These are phyloP conservation scores for Litocranius walleri DNA, from an alignment of 2,113 vertebrate species.

Conservation along the genomic window DNA sequence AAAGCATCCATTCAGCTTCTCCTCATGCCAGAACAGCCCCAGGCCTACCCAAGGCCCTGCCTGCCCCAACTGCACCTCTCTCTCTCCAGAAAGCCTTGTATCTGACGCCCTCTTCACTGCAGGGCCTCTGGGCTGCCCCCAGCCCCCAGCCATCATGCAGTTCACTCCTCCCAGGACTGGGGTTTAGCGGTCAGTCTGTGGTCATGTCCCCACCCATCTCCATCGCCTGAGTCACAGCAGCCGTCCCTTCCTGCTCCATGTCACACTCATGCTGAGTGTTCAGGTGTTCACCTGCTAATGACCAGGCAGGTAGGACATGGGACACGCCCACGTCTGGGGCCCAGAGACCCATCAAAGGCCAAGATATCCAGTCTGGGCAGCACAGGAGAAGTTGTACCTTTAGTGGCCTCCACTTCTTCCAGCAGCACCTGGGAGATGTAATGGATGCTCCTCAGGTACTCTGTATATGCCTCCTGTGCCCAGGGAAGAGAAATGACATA, in stretches of 20 bases:
- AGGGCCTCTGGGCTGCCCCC: not conserved
- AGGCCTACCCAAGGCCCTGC: not conserved
- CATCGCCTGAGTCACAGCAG: not conserved
- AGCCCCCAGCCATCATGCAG: no score
- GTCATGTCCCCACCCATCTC: no score
- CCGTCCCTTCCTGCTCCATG: not conserved
- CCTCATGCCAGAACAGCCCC: not conserved
- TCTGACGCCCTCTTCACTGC: not conserved
- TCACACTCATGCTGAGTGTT: not conserved
- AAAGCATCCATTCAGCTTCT: not conserved
- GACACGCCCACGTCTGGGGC: not conserved
- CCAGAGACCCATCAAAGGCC: not conserved
- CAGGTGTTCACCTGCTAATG: not conserved
- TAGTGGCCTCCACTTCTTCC: constrained; percentile 81
- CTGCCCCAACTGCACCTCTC: not conserved
- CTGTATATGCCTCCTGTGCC: constrained; percentile 90
- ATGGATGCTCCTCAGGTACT: constrained; percentile 90
- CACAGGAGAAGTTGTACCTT: constrained; percentile 75
- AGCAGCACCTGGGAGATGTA: constrained; percentile 89
- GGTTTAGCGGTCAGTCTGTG: not conserved
- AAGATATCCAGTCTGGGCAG: not conserved
- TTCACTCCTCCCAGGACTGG: not conserved
- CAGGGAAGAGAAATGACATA: not conserved
- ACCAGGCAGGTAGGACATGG: not conserved
- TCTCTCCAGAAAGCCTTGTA: not conserved